phyloP scores from a whole-genome alignment of 2,888 invertebrate genomes.

The Anarsia innoxiella region DNA sequence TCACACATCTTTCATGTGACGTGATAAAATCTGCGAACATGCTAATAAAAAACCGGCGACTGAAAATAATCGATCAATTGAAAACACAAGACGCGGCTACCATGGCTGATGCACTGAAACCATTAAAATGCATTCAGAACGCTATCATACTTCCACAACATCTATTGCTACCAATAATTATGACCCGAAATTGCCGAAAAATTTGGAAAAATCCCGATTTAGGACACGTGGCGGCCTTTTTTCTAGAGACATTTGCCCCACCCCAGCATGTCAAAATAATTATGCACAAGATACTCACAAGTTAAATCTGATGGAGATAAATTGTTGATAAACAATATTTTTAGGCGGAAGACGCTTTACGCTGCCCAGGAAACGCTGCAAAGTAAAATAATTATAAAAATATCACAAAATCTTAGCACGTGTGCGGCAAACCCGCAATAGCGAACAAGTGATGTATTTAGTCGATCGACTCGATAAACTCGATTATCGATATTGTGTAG shows the following conservation, averaged over 20 bases:
- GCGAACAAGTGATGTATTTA: conserved; percentile 10
- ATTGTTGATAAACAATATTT: conserved; percentile 43
- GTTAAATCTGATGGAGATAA: conserved; percentile 36
- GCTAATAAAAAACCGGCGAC: conserved; percentile 31
- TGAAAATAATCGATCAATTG: conserved; percentile 45
- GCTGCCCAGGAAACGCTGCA: conserved; percentile 42
- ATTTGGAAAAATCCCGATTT: conserved; percentile 38
- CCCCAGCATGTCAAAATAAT: conserved; percentile 63
- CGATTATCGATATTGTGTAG: no score
- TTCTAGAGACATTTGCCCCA: conserved; percentile 65
- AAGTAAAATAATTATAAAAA: conserved; percentile 59
- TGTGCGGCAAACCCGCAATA: conserved; percentile 69
- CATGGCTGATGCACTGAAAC: no score
- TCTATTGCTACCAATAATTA: conserved; percentile 15
- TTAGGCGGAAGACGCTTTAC: conserved; percentile 35
- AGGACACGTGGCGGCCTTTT: conserved; percentile 70
- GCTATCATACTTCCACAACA: no score
- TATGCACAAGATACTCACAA: conserved; percentile 47
- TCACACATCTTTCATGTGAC: no score
- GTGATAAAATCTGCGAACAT: no score
- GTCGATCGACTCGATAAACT: conserved; percentile 12
- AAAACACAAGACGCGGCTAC: conserved; percentile 37
- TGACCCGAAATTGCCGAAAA: conserved; percentile 25
- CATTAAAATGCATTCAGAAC: not conserved
- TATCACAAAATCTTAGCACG: conserved; percentile 70